Conservation (phyloP, 2,888 invertebrate species). For the Linyphia triangularis region DNA sequence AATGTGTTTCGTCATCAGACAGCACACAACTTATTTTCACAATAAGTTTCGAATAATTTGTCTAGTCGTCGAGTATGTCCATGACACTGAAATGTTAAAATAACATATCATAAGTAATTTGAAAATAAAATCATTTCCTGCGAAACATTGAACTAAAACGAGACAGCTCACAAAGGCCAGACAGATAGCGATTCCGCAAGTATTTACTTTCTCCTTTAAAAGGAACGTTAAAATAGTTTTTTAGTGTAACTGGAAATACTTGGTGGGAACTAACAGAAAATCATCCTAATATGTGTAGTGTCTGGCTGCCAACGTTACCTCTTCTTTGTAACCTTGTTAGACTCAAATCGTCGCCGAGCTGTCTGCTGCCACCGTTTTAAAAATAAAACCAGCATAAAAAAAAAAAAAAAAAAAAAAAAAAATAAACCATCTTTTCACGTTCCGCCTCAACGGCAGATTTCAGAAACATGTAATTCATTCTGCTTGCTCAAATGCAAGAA, state of each 20-base stretch:
- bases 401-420: neutral
- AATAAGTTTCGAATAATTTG: neutral
- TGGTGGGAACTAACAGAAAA: no score
- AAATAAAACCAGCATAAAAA: constrained; percentile 26
- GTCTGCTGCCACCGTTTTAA: constrained; percentile 47
- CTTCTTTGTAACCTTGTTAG: constrained; percentile 13
- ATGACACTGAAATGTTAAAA: neutral
- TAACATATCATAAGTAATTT: neutral
- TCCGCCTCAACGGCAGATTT: constrained; percentile 49
- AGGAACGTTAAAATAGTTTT: neutral
- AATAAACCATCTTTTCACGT: constrained; percentile 21
- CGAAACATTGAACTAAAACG: neutral
- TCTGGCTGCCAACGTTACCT: neutral
- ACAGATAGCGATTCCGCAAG: neutral
- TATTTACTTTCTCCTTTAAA: neutral
- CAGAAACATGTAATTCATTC: constrained; percentile 1
- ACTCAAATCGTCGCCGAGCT: constrained; percentile 37
- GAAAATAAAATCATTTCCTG: neutral
- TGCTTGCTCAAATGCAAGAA: neutral
- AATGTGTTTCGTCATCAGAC: neutral
- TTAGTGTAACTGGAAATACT: no score
- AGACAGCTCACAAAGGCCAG: neutral
- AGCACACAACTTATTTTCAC: neutral
- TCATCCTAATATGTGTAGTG: neutral
- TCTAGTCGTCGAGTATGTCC: neutral